Evolutionary conservation across 2,888 invertebrate genomes (phyloP), one percentile per base, ranked within the genome.

Genomic region (Drosophila siamana): DNA sequence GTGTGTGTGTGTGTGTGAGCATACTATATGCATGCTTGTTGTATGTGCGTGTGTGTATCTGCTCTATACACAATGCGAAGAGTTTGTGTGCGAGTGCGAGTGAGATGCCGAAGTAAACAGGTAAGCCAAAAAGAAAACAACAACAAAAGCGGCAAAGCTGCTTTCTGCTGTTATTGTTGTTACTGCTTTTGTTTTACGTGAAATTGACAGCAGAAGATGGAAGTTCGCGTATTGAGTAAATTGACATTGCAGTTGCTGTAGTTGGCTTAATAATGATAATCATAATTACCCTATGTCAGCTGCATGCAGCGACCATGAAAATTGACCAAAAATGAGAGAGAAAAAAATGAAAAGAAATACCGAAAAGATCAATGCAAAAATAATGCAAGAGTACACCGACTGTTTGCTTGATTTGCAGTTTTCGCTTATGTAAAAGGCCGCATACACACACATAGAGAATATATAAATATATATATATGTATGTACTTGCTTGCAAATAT

Each of bases 201-300:
- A 73, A 82, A 78, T 80, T 75, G 66, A 63, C 72, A 54, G 56
- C 57, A 66, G 48, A 70, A 47, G 64, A 55, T 44, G 48, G 48
- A 77, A 59, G 56, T 28, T 48, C 38, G 56, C 52, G 38, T 73
- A 76, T 77, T 69, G 62, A 78, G 71, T 72, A 74, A 78, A 77
- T 76, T 77, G 74, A 66, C 78, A 69, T 65, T 69, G 65, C 41
- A 56, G 48, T 60, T 59, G 57, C 16, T 61, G 43, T 40, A 48
- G 43, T 40, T 48, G 40, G 62, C 19, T 59, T 47, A 52, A 68
- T 64, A 69, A 55, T 65, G 60, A 74, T 74, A 78, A 80, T 52
- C 64, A 70, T 80, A 83, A 82, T 82, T 86, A 86, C 68, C 43
- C 48, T 85, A 75, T 77, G 74, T 71, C 61, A 85, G 78, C 73